Percentiles rank a stretch among this genome's conserved stretches.
phyloP scores from a whole-genome alignment of 2,888 invertebrate genomes.

The Sesia apiformis region DNA sequence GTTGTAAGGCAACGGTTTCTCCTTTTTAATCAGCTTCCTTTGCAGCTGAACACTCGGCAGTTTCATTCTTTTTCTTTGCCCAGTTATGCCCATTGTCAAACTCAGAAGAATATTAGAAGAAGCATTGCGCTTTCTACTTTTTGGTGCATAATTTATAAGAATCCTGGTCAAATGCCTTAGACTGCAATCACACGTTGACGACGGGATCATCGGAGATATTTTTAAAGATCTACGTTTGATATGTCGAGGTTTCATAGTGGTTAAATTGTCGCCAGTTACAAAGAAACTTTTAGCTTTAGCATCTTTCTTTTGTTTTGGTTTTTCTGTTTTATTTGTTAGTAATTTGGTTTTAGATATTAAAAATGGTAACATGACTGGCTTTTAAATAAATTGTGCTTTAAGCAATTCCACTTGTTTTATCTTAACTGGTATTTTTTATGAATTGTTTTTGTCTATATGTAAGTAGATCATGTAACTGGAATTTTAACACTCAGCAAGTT shows the following conservation, averaged over 20 bases:
- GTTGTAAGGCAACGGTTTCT: slow-evolving; percentile 32
- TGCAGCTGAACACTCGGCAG: slow-evolving; percentile 36
- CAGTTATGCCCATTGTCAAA: slow-evolving; percentile 43
- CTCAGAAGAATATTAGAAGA: slow-evolving; percentile 46
- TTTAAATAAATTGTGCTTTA: too few species aligned
- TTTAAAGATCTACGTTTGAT: slow-evolving; percentile 30
- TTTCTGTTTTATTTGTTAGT: slow-evolving; percentile 38
- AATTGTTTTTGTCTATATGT: too few species aligned
- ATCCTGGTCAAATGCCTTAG: slow-evolving; percentile 52
- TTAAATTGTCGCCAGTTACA: slow-evolving; percentile 36
- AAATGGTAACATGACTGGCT: slow-evolving; percentile 45
- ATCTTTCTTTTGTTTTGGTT: slow-evolving; percentile 21
- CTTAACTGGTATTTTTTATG: too few species aligned
- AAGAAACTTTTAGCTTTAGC: slow-evolving; percentile 26
- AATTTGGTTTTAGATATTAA: slow-evolving; percentile 55
- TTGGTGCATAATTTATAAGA: slow-evolving; percentile 45
- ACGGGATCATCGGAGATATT: slow-evolving; percentile 20
- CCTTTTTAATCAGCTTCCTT: slow-evolving; percentile 32
- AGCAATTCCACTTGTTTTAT: too few species aligned
- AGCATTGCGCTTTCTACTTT: slow-evolving; percentile 44
- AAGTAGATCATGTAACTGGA: too few species aligned
- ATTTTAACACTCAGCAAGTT: too few species aligned
- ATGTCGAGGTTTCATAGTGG: slow-evolving; percentile 26
- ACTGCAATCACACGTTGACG: slow-evolving; percentile 42
- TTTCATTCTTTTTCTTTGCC: slow-evolving; percentile 47